These are phyloP conservation scores for Pachypeltis micranthus DNA, from an alignment of 1,140 invertebrate species.

Conservation along the genomic window DNA sequence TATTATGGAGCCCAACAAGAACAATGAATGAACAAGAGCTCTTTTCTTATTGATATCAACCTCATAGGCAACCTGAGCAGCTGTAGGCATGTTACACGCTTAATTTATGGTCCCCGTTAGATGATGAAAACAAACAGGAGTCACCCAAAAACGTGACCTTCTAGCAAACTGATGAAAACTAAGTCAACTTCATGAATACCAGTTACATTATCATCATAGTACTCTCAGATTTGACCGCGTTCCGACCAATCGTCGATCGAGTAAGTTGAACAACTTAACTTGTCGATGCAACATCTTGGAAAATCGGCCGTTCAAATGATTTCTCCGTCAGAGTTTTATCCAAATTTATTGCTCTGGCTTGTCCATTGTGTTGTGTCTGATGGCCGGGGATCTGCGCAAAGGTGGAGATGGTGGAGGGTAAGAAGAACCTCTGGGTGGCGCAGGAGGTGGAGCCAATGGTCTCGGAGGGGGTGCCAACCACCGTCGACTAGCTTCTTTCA, in stretches of 20 bases:
- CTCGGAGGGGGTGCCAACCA: conserved; percentile 14
- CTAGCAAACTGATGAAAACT: no score
- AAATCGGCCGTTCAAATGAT: not conserved
- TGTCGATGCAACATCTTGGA: not conserved
- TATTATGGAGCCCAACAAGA: no score
- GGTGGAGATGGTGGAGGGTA: conserved; percentile 19
- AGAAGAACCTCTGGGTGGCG: conserved; percentile 11
- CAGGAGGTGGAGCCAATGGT: conserved; percentile 8
- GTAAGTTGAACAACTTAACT: not conserved
- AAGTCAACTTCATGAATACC: no score
- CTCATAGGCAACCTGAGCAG: no score
- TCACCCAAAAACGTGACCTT: no score
- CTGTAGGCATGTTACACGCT: no score
- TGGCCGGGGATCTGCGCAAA: conserved; percentile 14
- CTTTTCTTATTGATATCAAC: no score
- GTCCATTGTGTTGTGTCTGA: conserved; percentile 18
- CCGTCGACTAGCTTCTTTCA: conserved; percentile 17
- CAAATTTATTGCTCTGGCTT: conserved; percentile 10
- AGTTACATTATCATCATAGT: no score
- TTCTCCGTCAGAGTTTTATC: not conserved
- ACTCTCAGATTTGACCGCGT: no score
- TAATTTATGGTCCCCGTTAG: no score
- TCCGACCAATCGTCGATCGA: not conserved
- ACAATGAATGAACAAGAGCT: no score
- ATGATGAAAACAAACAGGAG: no score